Evolutionary conservation across 2,113 vertebrate genomes (phyloP).

Genomic region (Carlito syrichta): DNA sequence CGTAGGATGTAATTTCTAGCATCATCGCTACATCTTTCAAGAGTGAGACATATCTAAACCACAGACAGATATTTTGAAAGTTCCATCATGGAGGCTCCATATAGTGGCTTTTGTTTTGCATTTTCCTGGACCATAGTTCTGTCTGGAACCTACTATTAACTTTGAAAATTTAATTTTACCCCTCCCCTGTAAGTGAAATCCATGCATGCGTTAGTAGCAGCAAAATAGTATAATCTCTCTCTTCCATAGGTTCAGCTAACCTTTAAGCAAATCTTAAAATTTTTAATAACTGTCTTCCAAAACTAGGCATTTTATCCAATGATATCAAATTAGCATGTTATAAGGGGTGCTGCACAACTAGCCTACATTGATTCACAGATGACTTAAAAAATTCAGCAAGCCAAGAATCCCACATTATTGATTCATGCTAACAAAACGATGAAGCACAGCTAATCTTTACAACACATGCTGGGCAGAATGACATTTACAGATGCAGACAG

Average conservation of each 20-base stretch:
- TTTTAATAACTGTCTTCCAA: slow-evolving; percentile 20
- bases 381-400: slow-evolving; percentile 65
- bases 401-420: slow-evolving; percentile 62
- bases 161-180: background rate
- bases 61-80: background rate
- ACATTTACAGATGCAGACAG: slow-evolving; percentile 71
- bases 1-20: background rate
- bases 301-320: slow-evolving; percentile 37
- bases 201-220: background rate
- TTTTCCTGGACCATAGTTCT: background rate
- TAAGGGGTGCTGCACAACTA: slow-evolving; percentile 21
- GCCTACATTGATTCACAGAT: slow-evolving; percentile 62
- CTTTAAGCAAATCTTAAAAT: background rate
- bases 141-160: background rate
- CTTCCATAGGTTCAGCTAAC: background rate
- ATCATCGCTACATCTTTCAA: background rate
- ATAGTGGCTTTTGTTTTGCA: background rate
- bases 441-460: slow-evolving; percentile 62
- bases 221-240: background rate
- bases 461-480: slow-evolving; percentile 53
- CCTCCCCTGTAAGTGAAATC: background rate
- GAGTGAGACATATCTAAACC: background rate
- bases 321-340: slow-evolving; percentile 55
- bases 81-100: background rate
- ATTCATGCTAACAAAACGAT: slow-evolving; percentile 59